Evolutionary conservation across 2,113 vertebrate genomes (phyloP).

Genomic region (Amblyornis subalaris): DNA sequence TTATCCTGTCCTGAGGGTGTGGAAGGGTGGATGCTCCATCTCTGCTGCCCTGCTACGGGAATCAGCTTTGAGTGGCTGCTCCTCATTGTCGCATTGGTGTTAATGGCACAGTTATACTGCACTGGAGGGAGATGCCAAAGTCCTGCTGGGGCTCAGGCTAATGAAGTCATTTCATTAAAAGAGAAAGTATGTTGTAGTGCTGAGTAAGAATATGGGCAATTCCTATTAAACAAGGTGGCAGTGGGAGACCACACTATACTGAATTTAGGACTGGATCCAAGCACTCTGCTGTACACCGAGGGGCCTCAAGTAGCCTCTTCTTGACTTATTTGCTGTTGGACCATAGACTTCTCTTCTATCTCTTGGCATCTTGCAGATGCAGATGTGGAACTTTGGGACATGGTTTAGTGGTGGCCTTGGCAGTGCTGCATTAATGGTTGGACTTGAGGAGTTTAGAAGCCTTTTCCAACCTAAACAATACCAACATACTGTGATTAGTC

Average conservation of each 20-base stretch:
- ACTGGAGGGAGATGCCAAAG: not conserved
- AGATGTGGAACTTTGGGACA: not conserved
- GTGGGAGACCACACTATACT: not conserved
- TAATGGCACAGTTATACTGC: fast-evolving
- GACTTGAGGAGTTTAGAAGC: not conserved
- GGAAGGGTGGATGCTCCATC: fast-evolving
- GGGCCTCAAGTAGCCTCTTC: not conserved
- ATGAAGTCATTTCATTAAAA: not conserved
- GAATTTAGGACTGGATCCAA: not conserved
- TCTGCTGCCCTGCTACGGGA: not conserved
- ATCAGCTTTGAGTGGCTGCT: not conserved
- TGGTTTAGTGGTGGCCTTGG: not conserved
- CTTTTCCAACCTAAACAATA: not conserved
- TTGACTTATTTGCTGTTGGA: not conserved
- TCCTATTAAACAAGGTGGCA: not conserved
- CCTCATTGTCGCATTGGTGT: fast-evolving
- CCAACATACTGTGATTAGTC: too few relatives aligned
- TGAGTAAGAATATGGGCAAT: not conserved
- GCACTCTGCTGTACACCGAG: fast-evolving
- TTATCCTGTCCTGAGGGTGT: not conserved
- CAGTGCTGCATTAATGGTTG: not conserved
- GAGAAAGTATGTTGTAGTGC: not conserved
- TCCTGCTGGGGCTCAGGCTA: not conserved
- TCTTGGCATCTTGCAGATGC: not conserved
- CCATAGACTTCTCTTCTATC: not conserved